These are phyloP conservation scores for Reticulitermes speratus DNA, from an alignment of 1,140 invertebrate genomes.

Conservation along the genomic window DNA sequence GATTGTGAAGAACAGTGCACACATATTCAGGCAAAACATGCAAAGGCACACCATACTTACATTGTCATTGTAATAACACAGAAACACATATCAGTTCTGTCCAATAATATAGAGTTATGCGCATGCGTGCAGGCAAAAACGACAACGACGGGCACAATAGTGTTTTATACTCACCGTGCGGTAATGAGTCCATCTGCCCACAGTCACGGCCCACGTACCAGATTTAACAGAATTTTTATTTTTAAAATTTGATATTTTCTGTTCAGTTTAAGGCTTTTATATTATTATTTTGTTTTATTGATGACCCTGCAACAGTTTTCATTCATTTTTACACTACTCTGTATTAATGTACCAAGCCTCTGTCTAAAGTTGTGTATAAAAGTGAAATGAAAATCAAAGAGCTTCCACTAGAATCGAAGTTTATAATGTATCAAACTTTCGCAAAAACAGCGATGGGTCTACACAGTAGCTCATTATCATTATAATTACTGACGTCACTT, in stretches of 20 bases:
- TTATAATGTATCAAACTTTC: too few relatives aligned
- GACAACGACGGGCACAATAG: not conserved
- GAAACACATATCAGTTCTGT: not conserved
- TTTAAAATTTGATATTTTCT: not conserved
- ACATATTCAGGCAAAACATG: not conserved
- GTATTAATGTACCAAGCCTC: not conserved
- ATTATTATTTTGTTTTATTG: not conserved
- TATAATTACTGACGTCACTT: too few relatives aligned
- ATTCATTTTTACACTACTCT: not conserved
- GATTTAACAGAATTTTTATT: not conserved
- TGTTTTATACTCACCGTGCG: not conserved
- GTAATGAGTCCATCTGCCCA: not conserved
- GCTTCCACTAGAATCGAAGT: too few relatives aligned
- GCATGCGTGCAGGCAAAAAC: not conserved
- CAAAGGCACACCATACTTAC: not conserved
- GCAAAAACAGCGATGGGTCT: too few relatives aligned
- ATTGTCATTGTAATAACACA: not conserved
- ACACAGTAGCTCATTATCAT: too few relatives aligned
- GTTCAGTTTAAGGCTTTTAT: not conserved
- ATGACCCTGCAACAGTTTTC: slow-evolving; percentile 2
- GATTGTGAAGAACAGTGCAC: not conserved
- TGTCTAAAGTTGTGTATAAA: too few relatives aligned
- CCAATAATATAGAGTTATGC: not conserved
- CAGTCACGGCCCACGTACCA: not conserved
- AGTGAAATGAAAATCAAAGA: too few relatives aligned